Evolutionary conservation across 2,797 vertebrate species (phyloP), one percentile per base, ranked within the genome.

Genomic region (Odontamblyopus lacepedii): DNA sequence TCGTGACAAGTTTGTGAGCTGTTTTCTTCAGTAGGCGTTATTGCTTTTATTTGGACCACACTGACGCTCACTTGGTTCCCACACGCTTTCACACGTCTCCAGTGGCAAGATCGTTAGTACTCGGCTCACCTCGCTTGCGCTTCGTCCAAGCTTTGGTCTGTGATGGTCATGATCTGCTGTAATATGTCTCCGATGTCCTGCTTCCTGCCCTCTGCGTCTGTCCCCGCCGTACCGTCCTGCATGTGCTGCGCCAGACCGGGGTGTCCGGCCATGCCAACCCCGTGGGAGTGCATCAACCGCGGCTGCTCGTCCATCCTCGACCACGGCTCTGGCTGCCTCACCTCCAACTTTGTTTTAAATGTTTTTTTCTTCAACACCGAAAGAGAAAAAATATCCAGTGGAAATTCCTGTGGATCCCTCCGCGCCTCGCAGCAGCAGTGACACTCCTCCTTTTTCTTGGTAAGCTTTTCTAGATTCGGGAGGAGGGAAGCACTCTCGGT

Each of bases 161-260:
- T 99, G 94, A 98, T 99, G 95, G 97, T 98, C 97, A 99, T 99
- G 76, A 99, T 99, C 90, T 98, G 97, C 94, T 98, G 97, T 93
- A 98, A 94, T 92, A 98, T 99, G 95, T 99, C 97, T 93, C 97
- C 97, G 89, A 99, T 99, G 96, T 99, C 97, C 94, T 99, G 97
- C 92, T 99, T 98, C 68, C 97, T 94, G 81, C 95, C 97, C 82
- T 98, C 97, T 83, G 95, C 96, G 94, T 98, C 97, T 83, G 93
- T 91, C 88, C 94, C 96, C 81, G 94, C 96, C 80, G 95, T 94
- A 87, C 96, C 97, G 86, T 98, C 97, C 95, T 95, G 96, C 95
- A 99, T 95, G 94, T 99, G 97, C 90, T 96, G 97, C 94, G 96
- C 94, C 94, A 99, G 95, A 92, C 97, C 97, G 83, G 97, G 97